Evolutionary conservation across 2,113 vertebrate genomes (phyloP), one percentile per base, ranked within the genome.

Genomic region (Bujurquina vittata): DNA sequence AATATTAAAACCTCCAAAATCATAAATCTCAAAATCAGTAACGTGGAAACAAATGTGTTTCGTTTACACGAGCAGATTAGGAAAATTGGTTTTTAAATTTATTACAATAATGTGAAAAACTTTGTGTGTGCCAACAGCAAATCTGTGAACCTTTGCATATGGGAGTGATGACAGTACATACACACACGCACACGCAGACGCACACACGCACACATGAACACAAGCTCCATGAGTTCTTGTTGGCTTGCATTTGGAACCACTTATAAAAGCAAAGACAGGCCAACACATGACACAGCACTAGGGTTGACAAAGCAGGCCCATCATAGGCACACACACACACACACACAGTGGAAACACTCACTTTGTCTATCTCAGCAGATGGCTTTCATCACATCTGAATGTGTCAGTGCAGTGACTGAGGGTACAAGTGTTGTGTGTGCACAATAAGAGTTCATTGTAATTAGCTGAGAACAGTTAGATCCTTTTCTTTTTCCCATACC

Each of bases 311-410:
- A 94, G 88, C 81, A 90, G 73, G 81, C 11, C 58, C 18, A 35
- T 54, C 55, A 49, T 1, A 52, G 23, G 61, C 58, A n/a, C 10
- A 54, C 52, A 54, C 49, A 57, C 58, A 85, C 55, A 56, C 75
- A 84, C 57, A 62, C 80, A 74, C 73, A 84, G 77, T 90, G 86
- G 89, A 94, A 92, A 92, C 86, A 79, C 79, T 79, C 86, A 89
- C 79, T 87, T 92, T 94, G 90, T 92, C 86, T 85, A 63, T 67
- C 82, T 83, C 75, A 90, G 90, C 94, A 95, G 94, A 94, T 95
- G 93, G 90, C 86, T 95, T 93, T 94, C 88, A 95, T 94, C 89
- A 83, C 83, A 89, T 93, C 54, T 89, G 83, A 91, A 87, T 87
- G 84, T 93, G 90, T 92, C 91, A 87, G 90, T 88, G 86, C 56